These are phyloP conservation scores for Oostethus manadensis DNA, from an alignment of 2,113 vertebrate species.

Conservation along the genomic window DNA sequence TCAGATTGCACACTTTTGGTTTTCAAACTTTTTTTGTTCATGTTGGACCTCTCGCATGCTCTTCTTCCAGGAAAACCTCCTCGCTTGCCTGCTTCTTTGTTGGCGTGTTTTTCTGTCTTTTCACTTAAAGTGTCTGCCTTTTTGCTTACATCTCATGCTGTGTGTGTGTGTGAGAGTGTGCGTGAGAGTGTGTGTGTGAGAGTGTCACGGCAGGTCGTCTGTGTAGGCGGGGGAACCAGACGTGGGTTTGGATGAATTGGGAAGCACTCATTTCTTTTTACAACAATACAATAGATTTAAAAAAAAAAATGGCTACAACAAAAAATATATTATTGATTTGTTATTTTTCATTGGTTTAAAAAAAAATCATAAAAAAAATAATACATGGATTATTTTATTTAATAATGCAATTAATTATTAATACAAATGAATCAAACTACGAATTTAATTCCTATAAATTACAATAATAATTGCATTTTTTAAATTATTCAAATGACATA, in stretches of 20 bases:
- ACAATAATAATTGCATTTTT: no score
- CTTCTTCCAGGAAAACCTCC: conserved; percentile 55
- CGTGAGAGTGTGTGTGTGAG: conserved; percentile 42
- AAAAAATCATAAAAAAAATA: no score
- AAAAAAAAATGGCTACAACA: no score
- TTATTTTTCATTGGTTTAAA: no score
- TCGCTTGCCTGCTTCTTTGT: neutral
- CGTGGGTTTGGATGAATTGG: conserved; percentile 39
- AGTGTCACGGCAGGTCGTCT: conserved; percentile 60
- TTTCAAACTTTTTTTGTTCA: conserved; percentile 59
- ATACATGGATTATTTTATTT: no score
- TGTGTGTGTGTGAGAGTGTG: conserved; percentile 3
- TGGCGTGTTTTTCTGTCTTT: neutral
- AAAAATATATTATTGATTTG: no score
- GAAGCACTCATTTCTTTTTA: no score
- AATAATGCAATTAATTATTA: no score
- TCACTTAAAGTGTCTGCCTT: conserved; percentile 10
- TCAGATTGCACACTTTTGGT: conserved; percentile 61
- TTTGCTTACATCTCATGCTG: conserved; percentile 23
- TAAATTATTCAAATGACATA: no score
- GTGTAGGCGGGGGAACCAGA: conserved; percentile 47
- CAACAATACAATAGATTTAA: no score
- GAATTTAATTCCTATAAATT: no score
- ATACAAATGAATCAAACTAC: no score
- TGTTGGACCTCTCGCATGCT: conserved; percentile 42